These are phyloP conservation scores for Philereme vetulata DNA, from an alignment of 2,888 invertebrate species.

Conservation along the genomic window DNA sequence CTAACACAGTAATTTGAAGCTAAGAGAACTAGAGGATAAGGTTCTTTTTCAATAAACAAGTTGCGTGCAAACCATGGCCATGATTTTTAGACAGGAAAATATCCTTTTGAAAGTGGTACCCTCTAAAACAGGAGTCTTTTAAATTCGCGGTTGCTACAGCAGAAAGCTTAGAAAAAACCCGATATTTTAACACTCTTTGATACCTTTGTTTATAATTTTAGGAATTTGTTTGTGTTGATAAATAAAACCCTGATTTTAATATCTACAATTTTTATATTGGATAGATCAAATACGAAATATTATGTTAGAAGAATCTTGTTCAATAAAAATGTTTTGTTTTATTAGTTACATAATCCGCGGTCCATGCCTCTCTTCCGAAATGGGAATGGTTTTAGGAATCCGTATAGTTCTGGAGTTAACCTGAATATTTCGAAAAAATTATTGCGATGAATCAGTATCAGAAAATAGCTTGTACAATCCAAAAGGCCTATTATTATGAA, in stretches of 20 bases:
- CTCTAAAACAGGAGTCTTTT: slow-evolving; percentile 31
- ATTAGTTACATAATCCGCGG: too few species aligned
- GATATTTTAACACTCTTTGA: slow-evolving; percentile 20
- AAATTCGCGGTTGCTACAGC: slow-evolving; percentile 24
- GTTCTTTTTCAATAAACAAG: background rate
- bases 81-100: slow-evolving; percentile 24
- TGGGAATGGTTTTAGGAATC: too few species aligned
- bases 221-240: background rate
- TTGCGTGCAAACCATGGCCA: background rate
- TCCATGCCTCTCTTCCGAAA: too few species aligned
- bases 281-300: too few species aligned
- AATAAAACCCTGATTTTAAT: background rate
- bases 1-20: slow-evolving; percentile 10
- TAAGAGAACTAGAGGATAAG: background rate
- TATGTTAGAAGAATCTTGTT: too few species aligned
- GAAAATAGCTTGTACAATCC: slow-evolving; percentile 84
- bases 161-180: slow-evolving; percentile 16
- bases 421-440: background rate
- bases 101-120: slow-evolving; percentile 23
- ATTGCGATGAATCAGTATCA: slow-evolving; percentile 63
- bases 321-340: too few species aligned
- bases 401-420: too few species aligned
- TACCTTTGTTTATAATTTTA: slow-evolving; percentile 4
- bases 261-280: too few species aligned
- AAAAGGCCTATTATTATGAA: slow-evolving; percentile 86